A percentile compares a stretch with the other conserved stretches of the same genome.
phyloP scores from a whole-genome alignment of 2,888 invertebrate genomes.

The Caenorhabditis japonica region DNA sequence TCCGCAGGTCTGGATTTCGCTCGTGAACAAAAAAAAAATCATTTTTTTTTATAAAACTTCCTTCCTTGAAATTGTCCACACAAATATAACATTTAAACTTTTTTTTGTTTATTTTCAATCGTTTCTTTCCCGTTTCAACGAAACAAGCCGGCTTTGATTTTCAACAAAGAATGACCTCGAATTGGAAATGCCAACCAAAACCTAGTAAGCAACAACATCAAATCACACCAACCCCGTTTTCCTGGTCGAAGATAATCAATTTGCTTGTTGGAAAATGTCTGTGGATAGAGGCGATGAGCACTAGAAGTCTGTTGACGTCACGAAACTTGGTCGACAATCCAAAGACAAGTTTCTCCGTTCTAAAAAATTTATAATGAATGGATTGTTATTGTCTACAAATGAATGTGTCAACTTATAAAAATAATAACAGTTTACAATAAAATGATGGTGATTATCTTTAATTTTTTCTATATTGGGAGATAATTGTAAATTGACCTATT shows the following conservation, averaged over 20 bases:
- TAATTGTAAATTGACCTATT: slow-evolving; percentile 19
- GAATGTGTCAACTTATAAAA: background rate
- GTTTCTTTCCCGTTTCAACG: slow-evolving; percentile 24
- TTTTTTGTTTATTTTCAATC: slow-evolving; percentile 9
- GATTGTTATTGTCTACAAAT: slow-evolving; percentile 18
- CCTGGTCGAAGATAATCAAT: slow-evolving; percentile 48
- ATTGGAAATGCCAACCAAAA: slow-evolving; percentile 10
- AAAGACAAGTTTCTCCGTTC: slow-evolving; percentile 28
- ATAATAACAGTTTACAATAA: no score
- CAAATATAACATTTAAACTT: slow-evolving; percentile 1
- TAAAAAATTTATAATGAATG: slow-evolving; percentile 16
- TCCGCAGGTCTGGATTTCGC: no score
- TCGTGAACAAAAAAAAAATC: no score
- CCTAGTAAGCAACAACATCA: slow-evolving; percentile 7
- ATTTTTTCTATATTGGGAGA: background rate
- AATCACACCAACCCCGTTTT: slow-evolving; percentile 45
- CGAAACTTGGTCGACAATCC: slow-evolving; percentile 27
- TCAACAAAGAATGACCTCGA: slow-evolving; percentile 50
- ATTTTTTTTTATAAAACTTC: no score
- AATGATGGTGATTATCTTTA: slow-evolving; percentile 10
- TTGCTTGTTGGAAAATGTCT: slow-evolving; percentile 35
- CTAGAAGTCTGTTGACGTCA: slow-evolving; percentile 46
- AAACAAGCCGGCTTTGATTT: slow-evolving; percentile 29
- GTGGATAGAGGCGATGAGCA: slow-evolving; percentile 53
- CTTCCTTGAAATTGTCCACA: no score